These are phyloP conservation scores for Drosophila histrio DNA, from an alignment of 2,888 invertebrate genomes.

Conservation along the genomic window DNA sequence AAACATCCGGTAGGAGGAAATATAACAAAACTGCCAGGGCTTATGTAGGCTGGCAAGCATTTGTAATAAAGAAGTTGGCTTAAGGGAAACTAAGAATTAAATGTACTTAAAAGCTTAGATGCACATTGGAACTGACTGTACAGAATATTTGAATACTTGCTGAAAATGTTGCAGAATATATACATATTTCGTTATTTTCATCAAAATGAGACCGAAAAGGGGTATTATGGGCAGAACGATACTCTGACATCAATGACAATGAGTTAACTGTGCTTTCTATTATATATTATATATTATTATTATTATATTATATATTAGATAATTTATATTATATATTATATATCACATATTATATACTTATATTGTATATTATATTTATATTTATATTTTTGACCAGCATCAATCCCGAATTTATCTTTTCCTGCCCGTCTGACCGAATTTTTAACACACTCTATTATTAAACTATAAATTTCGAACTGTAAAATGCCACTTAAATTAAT, in stretches of 20 bases:
- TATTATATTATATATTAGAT: too few relatives aligned
- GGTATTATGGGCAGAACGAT: too few relatives aligned
- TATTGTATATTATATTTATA: too few relatives aligned
- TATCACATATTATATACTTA: too few relatives aligned
- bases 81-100: not conserved
- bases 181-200: too few relatives aligned
- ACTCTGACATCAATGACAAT: too few relatives aligned
- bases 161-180: not conserved
- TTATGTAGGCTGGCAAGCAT: not conserved
- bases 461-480: not conserved
- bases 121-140: not conserved
- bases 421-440: not conserved
- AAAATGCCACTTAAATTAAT: not conserved
- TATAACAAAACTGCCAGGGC: not conserved
- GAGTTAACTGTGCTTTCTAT: too few relatives aligned
- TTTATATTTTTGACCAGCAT: not conserved
- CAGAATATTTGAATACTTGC: not conserved
- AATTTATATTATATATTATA: too few relatives aligned
- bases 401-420: not conserved
- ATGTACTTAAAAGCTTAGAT: not conserved
- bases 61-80: not conserved
- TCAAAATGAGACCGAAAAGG: too few relatives aligned
- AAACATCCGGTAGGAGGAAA: not conserved
- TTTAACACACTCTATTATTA: not conserved
- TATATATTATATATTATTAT: too few relatives aligned